These are phyloP conservation scores for Crioceris asparagi DNA, from an alignment of 2,888 invertebrate genomes.

Conservation along the genomic window DNA sequence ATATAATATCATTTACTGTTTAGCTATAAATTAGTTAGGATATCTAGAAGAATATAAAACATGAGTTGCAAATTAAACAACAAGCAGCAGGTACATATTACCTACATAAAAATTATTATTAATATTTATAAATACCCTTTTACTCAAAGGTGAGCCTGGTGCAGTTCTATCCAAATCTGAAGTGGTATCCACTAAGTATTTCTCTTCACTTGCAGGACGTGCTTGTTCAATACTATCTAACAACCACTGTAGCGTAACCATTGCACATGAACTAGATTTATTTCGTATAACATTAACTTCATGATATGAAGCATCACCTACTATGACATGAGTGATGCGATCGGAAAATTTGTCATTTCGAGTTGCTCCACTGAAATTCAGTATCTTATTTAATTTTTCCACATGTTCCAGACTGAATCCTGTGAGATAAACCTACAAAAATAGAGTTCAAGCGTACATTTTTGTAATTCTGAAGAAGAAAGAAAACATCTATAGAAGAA, in stretches of 20 bases:
- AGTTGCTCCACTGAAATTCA: conserved; percentile 75
- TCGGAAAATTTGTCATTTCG: conserved; percentile 66
- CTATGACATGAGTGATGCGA: conserved; percentile 70
- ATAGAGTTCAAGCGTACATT: not conserved
- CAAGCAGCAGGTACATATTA: no score
- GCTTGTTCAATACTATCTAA: conserved; percentile 57
- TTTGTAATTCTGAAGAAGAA: no score
- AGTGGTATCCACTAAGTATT: conserved; percentile 25
- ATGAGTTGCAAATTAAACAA: no score
- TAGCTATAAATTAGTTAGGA: no score
- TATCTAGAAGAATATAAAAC: no score
- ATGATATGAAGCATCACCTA: conserved; percentile 46
- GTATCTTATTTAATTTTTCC: conserved; percentile 57
- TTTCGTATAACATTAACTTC: conserved; percentile 37
- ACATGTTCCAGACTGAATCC: conserved; percentile 53
- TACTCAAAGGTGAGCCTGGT: conserved; percentile 46
- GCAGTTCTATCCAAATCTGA: conserved; percentile 14
- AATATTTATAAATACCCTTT: conserved; percentile 47
- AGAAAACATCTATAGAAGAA: no score
- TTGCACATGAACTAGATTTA: conserved; percentile 29
- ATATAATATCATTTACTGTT: no score
- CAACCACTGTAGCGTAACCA: conserved; percentile 67
- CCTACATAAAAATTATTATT: no score
- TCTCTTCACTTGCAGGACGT: conserved; percentile 47
- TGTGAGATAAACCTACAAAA: conserved; percentile 51